A percentile compares a stretch with the other conserved stretches of the same genome.
phyloP scores from a whole-genome alignment of 92 coral and sea anemone species.

The Paramuricea clavata region DNA sequence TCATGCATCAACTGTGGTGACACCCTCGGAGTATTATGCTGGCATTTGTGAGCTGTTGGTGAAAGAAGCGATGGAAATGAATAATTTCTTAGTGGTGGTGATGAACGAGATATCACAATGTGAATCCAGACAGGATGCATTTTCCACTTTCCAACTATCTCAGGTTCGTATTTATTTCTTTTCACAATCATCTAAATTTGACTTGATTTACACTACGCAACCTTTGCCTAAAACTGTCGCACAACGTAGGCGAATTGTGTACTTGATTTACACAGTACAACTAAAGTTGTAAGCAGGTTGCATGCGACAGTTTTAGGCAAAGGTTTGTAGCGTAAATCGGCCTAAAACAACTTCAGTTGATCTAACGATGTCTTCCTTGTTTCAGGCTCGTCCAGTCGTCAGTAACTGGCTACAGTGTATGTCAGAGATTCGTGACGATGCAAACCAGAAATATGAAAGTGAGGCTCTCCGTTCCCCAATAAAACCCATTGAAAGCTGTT shows the following conservation, averaged over 20 bases:
- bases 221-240: too few species aligned
- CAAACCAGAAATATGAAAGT: background rate
- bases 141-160: constrained; percentile 16
- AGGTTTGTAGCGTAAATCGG: too few species aligned
- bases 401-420: constrained; percentile 33
- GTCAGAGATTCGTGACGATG: constrained; percentile 38
- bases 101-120: background rate
- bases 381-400: constrained; percentile 29
- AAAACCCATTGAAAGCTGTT: background rate
- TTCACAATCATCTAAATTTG: background rate
- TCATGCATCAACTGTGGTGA: constrained; percentile 2
- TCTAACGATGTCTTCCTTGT: too few species aligned
- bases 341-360: too few species aligned
- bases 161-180: background rate
- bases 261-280: too few species aligned
- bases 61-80: constrained; percentile 37
- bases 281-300: too few species aligned
- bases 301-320: too few species aligned
- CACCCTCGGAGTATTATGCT: background rate
- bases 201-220: too few species aligned
- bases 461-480: background rate
- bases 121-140: constrained; percentile 8
- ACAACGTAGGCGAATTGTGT: too few species aligned
- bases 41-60: constrained; percentile 12
- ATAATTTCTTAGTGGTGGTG: constrained; percentile 18